Base-by-base conservation (phyloP, 1,140 invertebrate genomes). In the Pantala flavescens region DNA sequence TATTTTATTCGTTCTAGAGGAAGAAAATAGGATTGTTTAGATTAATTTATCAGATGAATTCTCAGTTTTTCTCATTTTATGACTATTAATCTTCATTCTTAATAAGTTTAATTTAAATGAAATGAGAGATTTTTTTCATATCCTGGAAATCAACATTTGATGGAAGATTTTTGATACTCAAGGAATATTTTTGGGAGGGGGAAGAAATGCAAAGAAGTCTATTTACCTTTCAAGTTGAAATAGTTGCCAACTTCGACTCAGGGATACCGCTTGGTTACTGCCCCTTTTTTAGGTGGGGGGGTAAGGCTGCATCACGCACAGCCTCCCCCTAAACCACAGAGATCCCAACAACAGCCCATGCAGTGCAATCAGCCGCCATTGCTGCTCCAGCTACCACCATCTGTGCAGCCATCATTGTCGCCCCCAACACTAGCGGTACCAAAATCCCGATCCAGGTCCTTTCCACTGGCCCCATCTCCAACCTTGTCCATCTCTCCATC, bases 241-340 rank as follows among this genome's bases (percentile, higher is more conserved):
- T 36, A 9, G 28, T 9, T 36, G 28, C 9, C 9, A 36, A 36
- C 28, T 5, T 36, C 16, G 49, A 63, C 49, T 63, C 49, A 63
- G 49, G 49, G 49, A 63, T 63, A 21, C n/a, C 49, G 12, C 49
- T 63, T 63, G 49, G 49, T 63, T 63, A 12, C 49, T 63, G 49
- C 49, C n/a, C 3, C 49, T 16, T 63, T 63, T 63, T 63, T 63
- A 63, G 49, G 49, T 63, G 49, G 49, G n/a, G 49, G 49, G 49
- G 49, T 5, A 63, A 16, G 49, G 49, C 49, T 63, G 49, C 49
- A 63, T 19, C 49, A 63, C 14, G 3, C 75, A 28, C 78, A 79
- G 70, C 77, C 81, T 76, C 81, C 81, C 55, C 81, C 80, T 71
- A 82, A 82, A 76, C 81, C 81, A 71, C 79, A 81, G 75, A 75